These are phyloP conservation scores for Drosophila elegans DNA, from an alignment of 1,140 invertebrate species.

Conservation along the genomic window DNA sequence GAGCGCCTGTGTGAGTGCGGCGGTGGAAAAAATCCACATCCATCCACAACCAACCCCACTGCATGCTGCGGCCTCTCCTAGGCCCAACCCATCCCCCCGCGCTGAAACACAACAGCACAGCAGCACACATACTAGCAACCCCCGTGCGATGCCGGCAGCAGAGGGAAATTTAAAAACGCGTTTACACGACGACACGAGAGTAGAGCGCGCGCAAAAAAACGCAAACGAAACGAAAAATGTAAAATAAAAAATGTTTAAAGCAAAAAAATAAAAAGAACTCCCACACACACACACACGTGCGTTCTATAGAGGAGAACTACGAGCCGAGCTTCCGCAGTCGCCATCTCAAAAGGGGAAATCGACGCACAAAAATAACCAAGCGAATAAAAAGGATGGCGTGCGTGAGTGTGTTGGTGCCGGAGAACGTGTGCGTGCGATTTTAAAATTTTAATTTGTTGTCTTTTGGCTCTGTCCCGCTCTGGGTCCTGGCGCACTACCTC, in stretches of 20 bases:
- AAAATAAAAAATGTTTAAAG: conserved; percentile 55
- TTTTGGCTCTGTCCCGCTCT: conserved; percentile 18
- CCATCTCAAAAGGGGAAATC: conserved; percentile 64
- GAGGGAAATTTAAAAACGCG: conserved; percentile 45
- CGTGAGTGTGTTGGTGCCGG: conserved; percentile 14
- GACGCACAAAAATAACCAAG: conserved; percentile 81
- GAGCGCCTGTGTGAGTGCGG: conserved; percentile 42
- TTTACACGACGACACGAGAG: conserved; percentile 40
- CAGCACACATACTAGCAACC: conserved; percentile 65
- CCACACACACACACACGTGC: conserved; percentile 28
- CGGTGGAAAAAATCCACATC: conserved; percentile 58
- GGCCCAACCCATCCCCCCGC: conserved; percentile 6
- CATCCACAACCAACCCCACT: conserved; percentile 71
- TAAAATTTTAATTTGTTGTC: conserved; percentile 63
- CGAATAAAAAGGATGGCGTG: conserved; percentile 66
- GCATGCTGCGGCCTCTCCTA: conserved; percentile 50
- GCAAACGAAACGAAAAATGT: conserved; percentile 45
- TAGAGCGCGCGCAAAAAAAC: conserved; percentile 40
- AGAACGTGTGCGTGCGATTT: conserved; percentile 17
- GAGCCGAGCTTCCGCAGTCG: conserved; percentile 18
- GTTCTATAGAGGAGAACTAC: conserved; percentile 25
- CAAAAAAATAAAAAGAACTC: conserved; percentile 48
- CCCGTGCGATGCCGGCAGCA: conserved; percentile 53
- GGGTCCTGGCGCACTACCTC: background rate
- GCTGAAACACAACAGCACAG: conserved; percentile 31